Evolutionary conservation across 2,797 vertebrate species (phyloP).

Genomic region (Pyrrhura leucotis): DNA sequence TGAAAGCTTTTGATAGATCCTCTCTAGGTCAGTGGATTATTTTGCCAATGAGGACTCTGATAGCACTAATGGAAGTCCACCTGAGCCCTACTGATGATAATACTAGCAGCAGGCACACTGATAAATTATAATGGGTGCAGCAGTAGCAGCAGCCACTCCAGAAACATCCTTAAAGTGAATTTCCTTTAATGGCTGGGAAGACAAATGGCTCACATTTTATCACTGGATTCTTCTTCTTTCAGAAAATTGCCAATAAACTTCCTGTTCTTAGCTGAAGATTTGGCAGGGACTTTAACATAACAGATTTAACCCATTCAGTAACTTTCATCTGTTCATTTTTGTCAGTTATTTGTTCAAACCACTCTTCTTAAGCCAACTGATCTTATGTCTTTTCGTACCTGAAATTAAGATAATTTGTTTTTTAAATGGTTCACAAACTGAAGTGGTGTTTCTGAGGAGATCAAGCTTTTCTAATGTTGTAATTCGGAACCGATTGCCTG

Average conservation of each 20-base stretch:
- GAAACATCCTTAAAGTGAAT: conserved; percentile 58
- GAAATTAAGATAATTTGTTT: neutral
- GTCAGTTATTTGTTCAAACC: neutral
- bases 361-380: neutral
- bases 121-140: conserved; percentile 42
- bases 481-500: neutral
- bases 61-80: conserved; percentile 30
- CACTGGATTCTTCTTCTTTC: conserved; percentile 54
- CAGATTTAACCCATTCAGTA: conserved; percentile 42
- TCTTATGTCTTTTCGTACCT: neutral
- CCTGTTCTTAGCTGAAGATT: conserved; percentile 39
- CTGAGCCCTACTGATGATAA: conserved; percentile 39
- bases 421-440: neutral
- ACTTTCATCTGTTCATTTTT: neutral
- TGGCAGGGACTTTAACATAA: conserved; percentile 9
- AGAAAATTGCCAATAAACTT: conserved; percentile 70
- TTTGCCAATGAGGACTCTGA: neutral
- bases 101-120: conserved; percentile 28
- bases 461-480: neutral
- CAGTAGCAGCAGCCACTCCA: conserved; percentile 4
- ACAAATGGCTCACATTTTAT: conserved; percentile 66
- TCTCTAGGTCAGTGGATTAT: conserved; percentile 29
- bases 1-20: conserved; percentile 15
- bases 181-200: conserved; percentile 54
- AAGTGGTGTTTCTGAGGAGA: neutral